Evolutionary conservation across 2,113 vertebrate genomes (phyloP).

Genomic region (Hippocampus mohnikei): DNA sequence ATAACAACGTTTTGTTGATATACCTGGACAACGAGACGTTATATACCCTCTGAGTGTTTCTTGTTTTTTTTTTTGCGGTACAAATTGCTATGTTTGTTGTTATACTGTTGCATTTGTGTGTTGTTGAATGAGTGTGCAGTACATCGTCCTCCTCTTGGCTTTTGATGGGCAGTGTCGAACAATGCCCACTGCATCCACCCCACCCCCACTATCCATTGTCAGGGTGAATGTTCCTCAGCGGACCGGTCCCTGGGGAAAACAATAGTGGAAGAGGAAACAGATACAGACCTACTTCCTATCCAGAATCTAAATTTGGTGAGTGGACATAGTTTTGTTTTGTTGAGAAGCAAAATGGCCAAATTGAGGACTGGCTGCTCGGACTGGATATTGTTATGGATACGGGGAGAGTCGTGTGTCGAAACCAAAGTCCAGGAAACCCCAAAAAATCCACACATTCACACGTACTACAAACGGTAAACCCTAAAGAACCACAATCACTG

Average conservation of each 20-base stretch:
- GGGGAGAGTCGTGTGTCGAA: constrained; percentile 17
- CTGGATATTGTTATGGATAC: constrained; percentile 42
- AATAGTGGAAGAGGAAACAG: constrained; percentile 65
- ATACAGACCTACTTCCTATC: constrained; percentile 60
- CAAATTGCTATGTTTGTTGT: background rate
- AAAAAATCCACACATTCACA: constrained; percentile 13
- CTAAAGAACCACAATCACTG: background rate
- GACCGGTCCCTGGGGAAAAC: constrained; percentile 48
- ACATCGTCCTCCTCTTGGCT: constrained; percentile 9
- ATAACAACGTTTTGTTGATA: no score
- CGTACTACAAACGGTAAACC: background rate
- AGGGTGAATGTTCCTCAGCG: constrained; percentile 49
- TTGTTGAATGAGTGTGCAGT: background rate
- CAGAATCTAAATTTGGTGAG: constrained; percentile 57
- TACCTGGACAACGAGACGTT: no score
- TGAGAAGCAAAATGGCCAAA: constrained; percentile 24
- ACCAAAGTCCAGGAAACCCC: constrained; percentile 10
- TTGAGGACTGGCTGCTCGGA: constrained; percentile 9
- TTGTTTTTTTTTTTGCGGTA: no score
- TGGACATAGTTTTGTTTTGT: constrained; percentile 24
- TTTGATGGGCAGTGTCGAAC: constrained; percentile 36
- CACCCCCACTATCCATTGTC: constrained; percentile 55
- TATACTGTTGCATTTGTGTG: background rate
- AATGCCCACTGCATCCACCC: constrained; percentile 44
- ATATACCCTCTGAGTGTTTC: no score